Evolutionary conservation across 2,113 vertebrate species (phyloP), one percentile per base, ranked within the genome.

Genomic region (Planiliza haematocheilus): DNA sequence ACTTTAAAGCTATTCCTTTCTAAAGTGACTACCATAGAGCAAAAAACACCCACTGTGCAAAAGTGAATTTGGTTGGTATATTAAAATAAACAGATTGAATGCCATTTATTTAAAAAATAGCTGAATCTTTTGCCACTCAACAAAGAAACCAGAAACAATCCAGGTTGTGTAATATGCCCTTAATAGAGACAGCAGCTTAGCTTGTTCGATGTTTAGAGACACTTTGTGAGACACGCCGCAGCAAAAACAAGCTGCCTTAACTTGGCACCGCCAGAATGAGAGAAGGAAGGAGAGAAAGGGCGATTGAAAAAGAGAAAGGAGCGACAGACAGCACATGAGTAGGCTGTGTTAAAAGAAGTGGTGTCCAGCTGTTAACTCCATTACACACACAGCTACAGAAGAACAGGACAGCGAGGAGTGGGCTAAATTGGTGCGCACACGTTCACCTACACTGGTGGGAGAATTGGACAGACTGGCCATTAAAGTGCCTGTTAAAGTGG

Each of bases 281-380:
- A 10, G 24, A 77, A 11, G 37, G 60, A 76, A 65, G 46, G 64
- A 81, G 24, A 62, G 56, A 74, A 80, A 72, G 43, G 14, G 39
- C 69, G 39, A 38, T 14, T 50, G 74, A 59, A 48, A 75, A 74
- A 46, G 55, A 63, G 51, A 56, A 75, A 74, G 50, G 24, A 62
- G 64, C 8, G 24, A 59, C 69, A 70, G 77, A 84, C 81, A 81
- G 64, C 65, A 67, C 74, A 78, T 43, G 51, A 87, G 81, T 58
- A 67, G 64, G 53, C 74, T 50, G 82, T 79, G 80, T 87, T 83
- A 74, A 83, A 82, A 79, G 83, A 89, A 87, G 88, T 81, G 88
- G 66, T 76, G 82, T 91, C 89, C 86, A 89, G 88, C 89, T 91
- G 89, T 87, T 86, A 86, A 85, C 83, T 89, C 81, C 70, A 88